Conservation (phyloP, 1,140 invertebrate genomes). For the Bombus difficillimus region DNA sequence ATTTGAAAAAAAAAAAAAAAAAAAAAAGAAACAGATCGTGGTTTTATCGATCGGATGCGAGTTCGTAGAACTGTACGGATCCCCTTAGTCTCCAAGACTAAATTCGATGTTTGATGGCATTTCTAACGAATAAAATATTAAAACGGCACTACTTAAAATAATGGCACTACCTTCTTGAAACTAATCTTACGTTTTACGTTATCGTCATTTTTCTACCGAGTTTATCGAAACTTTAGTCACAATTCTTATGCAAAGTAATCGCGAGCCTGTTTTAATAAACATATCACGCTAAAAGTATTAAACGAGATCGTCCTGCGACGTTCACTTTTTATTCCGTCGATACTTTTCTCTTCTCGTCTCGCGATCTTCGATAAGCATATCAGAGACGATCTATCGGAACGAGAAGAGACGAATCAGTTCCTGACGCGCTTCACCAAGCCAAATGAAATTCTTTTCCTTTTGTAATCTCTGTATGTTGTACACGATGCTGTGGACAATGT, state of each 20-base stretch:
- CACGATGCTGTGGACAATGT: conserved; percentile 50
- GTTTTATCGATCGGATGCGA: not conserved
- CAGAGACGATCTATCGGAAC: not conserved
- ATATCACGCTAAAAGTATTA: not conserved
- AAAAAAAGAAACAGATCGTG: not conserved
- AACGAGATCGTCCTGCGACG: conserved; percentile 2
- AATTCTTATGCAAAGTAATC: not conserved
- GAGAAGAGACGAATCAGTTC: conserved; percentile 29
- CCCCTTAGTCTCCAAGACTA: not conserved
- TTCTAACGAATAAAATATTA: not conserved
- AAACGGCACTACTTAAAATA: not conserved
- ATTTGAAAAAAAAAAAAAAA: not conserved
- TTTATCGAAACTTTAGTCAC: not conserved
- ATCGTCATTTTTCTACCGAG: not conserved
- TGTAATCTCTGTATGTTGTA: conserved; percentile 56
- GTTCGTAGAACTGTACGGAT: not conserved
- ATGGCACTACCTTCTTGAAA: not conserved
- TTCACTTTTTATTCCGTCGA: not conserved
- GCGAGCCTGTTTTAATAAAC: not conserved
- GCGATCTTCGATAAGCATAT: not conserved
- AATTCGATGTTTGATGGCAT: conserved; percentile 15
- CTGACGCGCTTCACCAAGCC: conserved; percentile 27
- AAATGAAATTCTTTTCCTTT: conserved; percentile 38
- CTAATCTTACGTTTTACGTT: not conserved
- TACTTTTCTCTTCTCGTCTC: not conserved